Percentiles rank a stretch among this genome's conserved stretches.
These are phyloP conservation scores for Actinernus sp. DNA, from an alignment of 92 coral and sea anemone species.

Conservation along the genomic window DNA sequence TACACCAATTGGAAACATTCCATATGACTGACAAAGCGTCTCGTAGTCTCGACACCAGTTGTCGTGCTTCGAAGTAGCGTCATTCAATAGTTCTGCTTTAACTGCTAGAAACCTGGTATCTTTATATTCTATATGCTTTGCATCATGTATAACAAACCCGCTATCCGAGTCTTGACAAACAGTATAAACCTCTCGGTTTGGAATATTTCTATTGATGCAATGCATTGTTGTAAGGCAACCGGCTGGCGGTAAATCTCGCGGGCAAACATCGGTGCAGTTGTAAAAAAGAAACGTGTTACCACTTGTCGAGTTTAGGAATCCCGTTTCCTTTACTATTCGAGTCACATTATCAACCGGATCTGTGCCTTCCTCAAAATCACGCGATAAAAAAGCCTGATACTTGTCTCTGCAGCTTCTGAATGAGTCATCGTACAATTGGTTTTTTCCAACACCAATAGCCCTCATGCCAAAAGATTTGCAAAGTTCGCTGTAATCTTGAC, in stretches of 20 bases:
- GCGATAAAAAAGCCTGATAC: conserved; percentile 15
- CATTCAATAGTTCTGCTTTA: conserved; percentile 30
- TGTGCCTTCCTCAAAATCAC: conserved; percentile 5
- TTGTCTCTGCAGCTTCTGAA: conserved; percentile 2
- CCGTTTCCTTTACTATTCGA: no score
- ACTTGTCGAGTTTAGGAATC: not conserved
- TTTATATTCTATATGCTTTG: not conserved
- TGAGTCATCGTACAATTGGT: not conserved
- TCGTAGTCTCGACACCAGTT: conserved; percentile 72
- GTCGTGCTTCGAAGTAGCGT: conserved; percentile 40
- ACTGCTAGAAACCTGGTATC: conserved; percentile 19
- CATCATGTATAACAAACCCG: conserved; percentile 32
- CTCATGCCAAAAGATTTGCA: conserved; percentile 33
- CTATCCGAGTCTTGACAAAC: conserved; percentile 13
- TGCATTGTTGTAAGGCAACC: conserved; percentile 8
- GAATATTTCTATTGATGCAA: conserved; percentile 15
- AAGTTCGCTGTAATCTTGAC: conserved; percentile 51
- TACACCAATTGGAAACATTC: conserved; percentile 32
- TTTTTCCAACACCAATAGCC: conserved; percentile 20
- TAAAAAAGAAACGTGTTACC: conserved; percentile 16
- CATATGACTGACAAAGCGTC: conserved; percentile 32
- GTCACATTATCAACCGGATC: no score
- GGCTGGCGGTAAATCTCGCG: conserved; percentile 26
- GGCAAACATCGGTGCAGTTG: conserved; percentile 19
- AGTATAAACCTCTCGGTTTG: conserved; percentile 28